Evolutionary conservation across 2,113 vertebrate species (phyloP).

Genomic region (Oenanthe oenanthe): DNA sequence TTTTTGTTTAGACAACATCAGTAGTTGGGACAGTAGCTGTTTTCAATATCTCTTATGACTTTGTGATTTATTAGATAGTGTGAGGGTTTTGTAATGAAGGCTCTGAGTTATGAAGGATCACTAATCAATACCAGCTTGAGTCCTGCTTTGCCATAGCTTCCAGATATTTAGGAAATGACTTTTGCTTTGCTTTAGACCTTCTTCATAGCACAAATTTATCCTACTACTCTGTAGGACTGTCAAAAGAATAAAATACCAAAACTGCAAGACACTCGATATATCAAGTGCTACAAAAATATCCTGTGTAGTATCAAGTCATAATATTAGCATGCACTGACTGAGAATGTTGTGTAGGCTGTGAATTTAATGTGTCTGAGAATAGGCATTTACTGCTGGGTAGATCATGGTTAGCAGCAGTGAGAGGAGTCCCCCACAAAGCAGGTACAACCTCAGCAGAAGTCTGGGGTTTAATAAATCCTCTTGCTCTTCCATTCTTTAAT

Average conservation of each 20-base stretch:
- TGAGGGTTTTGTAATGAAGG: background rate
- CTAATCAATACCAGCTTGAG: background rate
- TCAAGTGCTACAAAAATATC: slow-evolving; percentile 43
- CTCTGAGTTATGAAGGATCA: background rate
- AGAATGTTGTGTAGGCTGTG: slow-evolving; percentile 24
- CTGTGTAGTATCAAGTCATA: slow-evolving; percentile 40
- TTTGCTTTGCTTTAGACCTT: background rate
- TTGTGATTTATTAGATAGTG: background rate
- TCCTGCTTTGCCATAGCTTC: background rate
- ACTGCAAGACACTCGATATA: background rate
- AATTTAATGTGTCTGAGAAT: background rate
- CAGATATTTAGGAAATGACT: background rate
- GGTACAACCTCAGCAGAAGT: background rate
- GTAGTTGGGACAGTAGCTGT: background rate
- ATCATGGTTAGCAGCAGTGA: background rate
- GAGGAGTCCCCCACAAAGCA: background rate
- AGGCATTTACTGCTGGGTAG: background rate
- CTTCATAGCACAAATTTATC: background rate
- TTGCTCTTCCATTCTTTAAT: background rate
- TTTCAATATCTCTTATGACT: background rate
- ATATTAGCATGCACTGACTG: slow-evolving; percentile 20
- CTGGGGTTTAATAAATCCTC: background rate
- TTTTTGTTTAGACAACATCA: background rate
- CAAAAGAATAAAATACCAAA: background rate
- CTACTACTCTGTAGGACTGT: background rate